Evolutionary conservation across 2,888 invertebrate species (phyloP), one percentile per base, ranked within the genome.

Genomic region (Andrena minutula): DNA sequence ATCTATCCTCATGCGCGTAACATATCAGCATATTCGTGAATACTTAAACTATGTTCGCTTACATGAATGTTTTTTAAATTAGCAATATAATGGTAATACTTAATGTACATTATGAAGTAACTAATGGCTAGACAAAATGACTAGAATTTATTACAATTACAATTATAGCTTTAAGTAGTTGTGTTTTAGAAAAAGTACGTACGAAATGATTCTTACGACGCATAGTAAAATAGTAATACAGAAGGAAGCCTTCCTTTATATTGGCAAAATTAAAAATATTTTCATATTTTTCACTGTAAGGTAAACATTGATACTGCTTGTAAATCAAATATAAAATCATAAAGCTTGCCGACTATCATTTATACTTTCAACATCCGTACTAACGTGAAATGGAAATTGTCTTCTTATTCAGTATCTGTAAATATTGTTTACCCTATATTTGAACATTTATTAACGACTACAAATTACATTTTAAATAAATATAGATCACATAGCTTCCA

Each of bases 81-180:
- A 88, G 88, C 82, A 82, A 79, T 89, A 83, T 83, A 71, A 72
- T 82, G 84, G 82, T 72, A 80, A 85, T 81, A 78, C 61, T 79
- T 58, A 56, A 84, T 84, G 78, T 75, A 80, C 81, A 79, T 82
- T 53, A 49, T 78, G 80, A 82, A 88, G 81, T 85, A 87, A 82
- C 74, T 89, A 85, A 84, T 88, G 84, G 80, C 86, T 89, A 89
- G 88, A 87, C 61, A 76, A 84, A 83, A 71, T 82, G 86, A 90
- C 90, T 90, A 90, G 90, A 83, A 85, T 81, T 75, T 72, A 82
- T 87, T 86, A 82, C 69, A 47, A 41, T 78, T 80, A 79, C 10
- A 70, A 73, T 64, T 63, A 47, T 32, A 58, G 12, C 60, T 82
- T n/a, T 75, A 79, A 79, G 60, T 60, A 82, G 53, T 32, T 65